Percentiles rank a stretch among this genome's conserved stretches.
Evolutionary conservation across 2,888 invertebrate genomes (phyloP).

Genomic region (Tenthredo distinguenda): DNA sequence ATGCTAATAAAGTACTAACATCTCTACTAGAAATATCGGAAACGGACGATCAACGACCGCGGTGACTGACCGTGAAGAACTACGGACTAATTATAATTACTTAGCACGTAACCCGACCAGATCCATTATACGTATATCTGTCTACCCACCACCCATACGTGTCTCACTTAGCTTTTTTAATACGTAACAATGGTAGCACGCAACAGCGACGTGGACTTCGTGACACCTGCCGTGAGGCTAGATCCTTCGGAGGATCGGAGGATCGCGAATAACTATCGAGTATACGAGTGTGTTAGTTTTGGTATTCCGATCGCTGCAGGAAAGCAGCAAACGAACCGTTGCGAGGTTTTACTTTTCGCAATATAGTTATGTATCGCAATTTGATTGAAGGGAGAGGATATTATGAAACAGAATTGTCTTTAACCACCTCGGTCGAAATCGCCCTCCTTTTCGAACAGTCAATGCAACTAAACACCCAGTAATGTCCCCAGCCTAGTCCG

Average conservation of each 20-base stretch:
- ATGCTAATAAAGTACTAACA: not conserved
- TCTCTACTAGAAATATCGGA: not conserved
- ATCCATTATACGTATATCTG: not conserved
- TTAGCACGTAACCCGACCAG: slow-evolving; percentile 27
- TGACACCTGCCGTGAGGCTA: slow-evolving; percentile 33
- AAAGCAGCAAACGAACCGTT: not conserved
- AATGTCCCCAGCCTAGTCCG: not conserved
- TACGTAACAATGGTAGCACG: slow-evolving; percentile 29
- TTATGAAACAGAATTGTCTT: not conserved
- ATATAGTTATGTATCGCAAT: not conserved
- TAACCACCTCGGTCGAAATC: not conserved
- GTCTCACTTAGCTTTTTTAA: not conserved
- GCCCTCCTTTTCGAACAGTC: not conserved
- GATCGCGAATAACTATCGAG: not conserved
- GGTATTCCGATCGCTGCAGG: not conserved
- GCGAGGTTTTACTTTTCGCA: not conserved
- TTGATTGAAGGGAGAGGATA: not conserved
- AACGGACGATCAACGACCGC: not conserved
- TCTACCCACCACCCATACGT: not conserved
- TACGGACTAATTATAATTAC: slow-evolving; percentile 8
- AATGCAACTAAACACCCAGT: not conserved
- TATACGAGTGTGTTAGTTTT: not conserved
- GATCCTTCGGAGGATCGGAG: slow-evolving; percentile 18
- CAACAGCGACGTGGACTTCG: slow-evolving; percentile 25
- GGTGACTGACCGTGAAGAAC: not conserved